Evolutionary conservation across 2,113 vertebrate genomes (phyloP).

Genomic region (Conger conger): DNA sequence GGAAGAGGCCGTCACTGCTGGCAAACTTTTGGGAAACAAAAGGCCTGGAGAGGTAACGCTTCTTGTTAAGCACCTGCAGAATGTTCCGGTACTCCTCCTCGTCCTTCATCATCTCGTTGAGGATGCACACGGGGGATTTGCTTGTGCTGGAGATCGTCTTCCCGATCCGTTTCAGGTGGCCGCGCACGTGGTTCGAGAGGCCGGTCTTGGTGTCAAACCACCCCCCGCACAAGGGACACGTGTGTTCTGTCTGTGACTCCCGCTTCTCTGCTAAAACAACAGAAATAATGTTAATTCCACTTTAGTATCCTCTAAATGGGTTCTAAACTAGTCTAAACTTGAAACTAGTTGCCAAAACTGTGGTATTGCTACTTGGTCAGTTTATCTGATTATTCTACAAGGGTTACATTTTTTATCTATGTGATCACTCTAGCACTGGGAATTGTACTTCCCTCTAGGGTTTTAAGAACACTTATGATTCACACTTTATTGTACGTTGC

Average conservation of each 20-base stretch:
- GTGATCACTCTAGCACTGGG: too few species aligned
- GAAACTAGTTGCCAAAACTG: too few species aligned
- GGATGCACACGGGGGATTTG: conserved; percentile 85
- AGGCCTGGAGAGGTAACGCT: conserved; percentile 73
- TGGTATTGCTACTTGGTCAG: too few species aligned
- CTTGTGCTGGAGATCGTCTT: conserved; percentile 80
- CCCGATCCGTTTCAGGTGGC: conserved; percentile 88
- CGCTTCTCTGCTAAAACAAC: conserved; percentile 77
- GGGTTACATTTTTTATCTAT: too few species aligned
- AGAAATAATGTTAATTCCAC: neutral
- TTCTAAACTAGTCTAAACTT: too few species aligned
- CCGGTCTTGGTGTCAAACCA: conserved; percentile 94
- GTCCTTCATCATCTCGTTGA: conserved; percentile 88
- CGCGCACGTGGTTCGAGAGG: conserved; percentile 91
- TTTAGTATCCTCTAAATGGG: neutral
- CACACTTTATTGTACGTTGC: too few species aligned
- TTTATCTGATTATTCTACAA: too few species aligned
- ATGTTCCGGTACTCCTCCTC: conserved; percentile 82
- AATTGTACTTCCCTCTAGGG: too few species aligned
- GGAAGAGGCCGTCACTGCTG: conserved; percentile 74
- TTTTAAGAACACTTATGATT: too few species aligned
- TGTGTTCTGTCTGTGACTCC: conserved; percentile 81
- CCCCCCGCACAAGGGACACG: conserved; percentile 85
- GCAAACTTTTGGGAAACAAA: conserved; percentile 79
- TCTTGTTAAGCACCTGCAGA: conserved; percentile 79